Conservation (phyloP, 2,888 invertebrate species). For the Eucera pruinosa region DNA sequence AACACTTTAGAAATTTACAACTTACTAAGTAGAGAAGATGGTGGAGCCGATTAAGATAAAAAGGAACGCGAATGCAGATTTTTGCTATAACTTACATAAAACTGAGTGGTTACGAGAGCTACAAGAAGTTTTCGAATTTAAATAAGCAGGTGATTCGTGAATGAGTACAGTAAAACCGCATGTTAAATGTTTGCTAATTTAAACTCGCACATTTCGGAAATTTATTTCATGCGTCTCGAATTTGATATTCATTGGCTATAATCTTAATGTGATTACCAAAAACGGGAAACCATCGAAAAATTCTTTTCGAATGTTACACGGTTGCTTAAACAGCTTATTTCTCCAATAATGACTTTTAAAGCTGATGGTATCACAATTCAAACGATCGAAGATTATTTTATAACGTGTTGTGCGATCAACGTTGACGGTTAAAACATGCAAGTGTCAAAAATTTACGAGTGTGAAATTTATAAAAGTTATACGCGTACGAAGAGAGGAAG, state of each 20-base stretch:
- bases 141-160: too few relatives aligned
- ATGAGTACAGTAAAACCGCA: too few relatives aligned
- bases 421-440: slow-evolving; percentile 6
- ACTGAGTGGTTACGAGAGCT: too few relatives aligned
- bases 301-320: neutral
- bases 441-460: neutral
- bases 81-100: neutral
- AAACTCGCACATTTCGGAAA: too few relatives aligned
- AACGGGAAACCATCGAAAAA: neutral
- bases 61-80: slow-evolving; percentile 1
- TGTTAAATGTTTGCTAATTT: too few relatives aligned
- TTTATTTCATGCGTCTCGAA: too few relatives aligned
- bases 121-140: too few relatives aligned
- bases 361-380: neutral
- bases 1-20: slow-evolving; percentile 12
- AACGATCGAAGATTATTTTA: neutral
- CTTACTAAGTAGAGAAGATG: neutral
- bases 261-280: neutral
- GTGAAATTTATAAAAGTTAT: neutral
- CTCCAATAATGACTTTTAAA: neutral
- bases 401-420: neutral
- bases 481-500: neutral
- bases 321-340: neutral
- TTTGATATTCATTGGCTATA: too few relatives aligned
- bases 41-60: slow-evolving; percentile 15